phyloP scores from a whole-genome alignment of 1,140 invertebrate species.

The Euura saliciscinereae region DNA sequence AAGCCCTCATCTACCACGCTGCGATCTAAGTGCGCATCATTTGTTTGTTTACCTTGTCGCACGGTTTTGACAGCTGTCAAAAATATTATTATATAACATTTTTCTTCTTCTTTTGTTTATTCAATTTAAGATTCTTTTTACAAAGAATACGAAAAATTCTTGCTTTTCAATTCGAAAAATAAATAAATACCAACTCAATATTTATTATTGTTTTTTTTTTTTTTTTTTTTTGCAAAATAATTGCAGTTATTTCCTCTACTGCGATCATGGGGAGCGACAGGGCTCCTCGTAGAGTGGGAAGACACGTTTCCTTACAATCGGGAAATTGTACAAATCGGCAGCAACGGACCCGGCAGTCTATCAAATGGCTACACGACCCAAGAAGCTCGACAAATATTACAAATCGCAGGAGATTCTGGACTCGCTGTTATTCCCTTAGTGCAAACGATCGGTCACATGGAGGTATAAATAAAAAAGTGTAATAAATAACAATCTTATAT shows the following conservation, averaged over 20 bases:
- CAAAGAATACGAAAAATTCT: too few relatives aligned
- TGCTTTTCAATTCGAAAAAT: too few relatives aligned
- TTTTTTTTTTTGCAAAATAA: slow-evolving; percentile 18
- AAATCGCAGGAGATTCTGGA: slow-evolving; percentile 65
- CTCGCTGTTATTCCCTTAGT: slow-evolving; percentile 90
- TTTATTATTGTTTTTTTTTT: slow-evolving; percentile 12
- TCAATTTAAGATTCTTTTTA: too few relatives aligned
- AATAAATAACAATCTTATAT: background rate
- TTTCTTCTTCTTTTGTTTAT: too few relatives aligned
- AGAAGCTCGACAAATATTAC: slow-evolving; percentile 66
- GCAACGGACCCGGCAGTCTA: slow-evolving; percentile 60
- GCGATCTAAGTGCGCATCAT: background rate
- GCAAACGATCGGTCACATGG: slow-evolving; percentile 95
- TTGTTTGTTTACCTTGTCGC: background rate
- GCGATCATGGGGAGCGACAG: slow-evolving; percentile 77
- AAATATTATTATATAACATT: background rate
- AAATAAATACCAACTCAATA: too few relatives aligned
- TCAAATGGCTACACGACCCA: slow-evolving; percentile 69
- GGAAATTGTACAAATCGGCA: slow-evolving; percentile 68
- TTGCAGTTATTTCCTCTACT: slow-evolving; percentile 64
- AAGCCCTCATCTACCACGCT: too few relatives aligned
- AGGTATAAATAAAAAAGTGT: slow-evolving; percentile 54
- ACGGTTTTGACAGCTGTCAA: background rate
- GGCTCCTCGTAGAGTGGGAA: slow-evolving; percentile 89
- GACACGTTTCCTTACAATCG: slow-evolving; percentile 88